Conservation (phyloP, 2,797 vertebrate genomes). For the Myotis planiceps region DNA sequence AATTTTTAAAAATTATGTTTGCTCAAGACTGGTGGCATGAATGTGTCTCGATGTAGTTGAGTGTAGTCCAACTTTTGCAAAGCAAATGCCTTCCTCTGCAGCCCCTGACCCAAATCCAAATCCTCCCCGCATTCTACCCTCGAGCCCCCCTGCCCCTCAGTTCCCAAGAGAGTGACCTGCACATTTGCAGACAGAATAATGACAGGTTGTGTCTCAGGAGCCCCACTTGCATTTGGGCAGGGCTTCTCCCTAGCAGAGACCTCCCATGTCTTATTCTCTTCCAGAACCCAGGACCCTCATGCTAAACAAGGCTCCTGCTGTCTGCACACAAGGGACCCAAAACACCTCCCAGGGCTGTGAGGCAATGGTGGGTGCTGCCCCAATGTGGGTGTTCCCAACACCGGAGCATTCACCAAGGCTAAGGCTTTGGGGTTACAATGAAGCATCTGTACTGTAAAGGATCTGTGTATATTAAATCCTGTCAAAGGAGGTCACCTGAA, state of each 20-base stretch:
- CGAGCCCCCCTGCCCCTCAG: neutral
- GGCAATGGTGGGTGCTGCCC: neutral
- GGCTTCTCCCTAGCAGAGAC: neutral
- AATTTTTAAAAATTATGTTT: neutral
- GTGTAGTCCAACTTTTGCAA: neutral
- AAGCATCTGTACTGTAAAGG: neutral
- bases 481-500: neutral
- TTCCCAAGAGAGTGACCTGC: neutral
- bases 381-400: neutral
- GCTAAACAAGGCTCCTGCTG: neutral
- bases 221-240: neutral
- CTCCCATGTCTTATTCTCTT: neutral
- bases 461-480: neutral
- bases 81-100: neutral
- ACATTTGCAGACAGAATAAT: neutral
- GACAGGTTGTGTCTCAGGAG: neutral
- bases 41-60: neutral
- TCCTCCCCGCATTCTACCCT: too few relatives aligned
- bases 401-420: neutral
- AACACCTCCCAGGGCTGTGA: neutral
- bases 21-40: neutral
- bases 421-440: neutral
- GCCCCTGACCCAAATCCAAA: neutral
- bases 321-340: neutral
- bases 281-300: neutral